A percentile compares a stretch with the other conserved stretches of the same genome.
Conservation (phyloP, 2,113 vertebrate genomes). For the Carassius carassius region DNA sequence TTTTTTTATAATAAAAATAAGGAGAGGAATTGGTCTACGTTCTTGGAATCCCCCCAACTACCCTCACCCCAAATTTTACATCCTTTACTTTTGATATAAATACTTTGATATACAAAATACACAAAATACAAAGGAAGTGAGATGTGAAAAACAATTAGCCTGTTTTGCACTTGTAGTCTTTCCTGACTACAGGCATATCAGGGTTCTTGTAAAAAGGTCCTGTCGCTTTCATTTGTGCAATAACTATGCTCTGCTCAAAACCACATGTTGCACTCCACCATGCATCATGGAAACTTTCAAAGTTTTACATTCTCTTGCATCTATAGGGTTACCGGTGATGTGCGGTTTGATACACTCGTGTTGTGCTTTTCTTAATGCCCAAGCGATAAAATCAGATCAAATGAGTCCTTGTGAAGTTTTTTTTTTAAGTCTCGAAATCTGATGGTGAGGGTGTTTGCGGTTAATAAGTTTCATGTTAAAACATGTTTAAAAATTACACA, state of each 20-base stretch:
- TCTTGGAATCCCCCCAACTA: too few relatives aligned
- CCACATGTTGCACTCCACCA: conserved; percentile 49
- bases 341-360: neutral
- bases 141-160: neutral
- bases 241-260: conserved; percentile 50
- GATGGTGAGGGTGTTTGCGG: neutral
- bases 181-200: neutral
- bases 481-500: neutral
- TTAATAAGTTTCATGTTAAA: neutral
- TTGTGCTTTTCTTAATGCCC: neutral
- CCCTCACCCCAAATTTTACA: neutral
- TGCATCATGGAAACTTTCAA: conserved; percentile 49
- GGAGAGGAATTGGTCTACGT: too few relatives aligned
- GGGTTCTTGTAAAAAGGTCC: conserved; percentile 45
- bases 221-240: conserved; percentile 30
- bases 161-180: neutral
- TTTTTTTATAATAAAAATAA: too few relatives aligned
- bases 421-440: neutral
- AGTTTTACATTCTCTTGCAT: neutral
- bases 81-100: neutral
- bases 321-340: neutral
- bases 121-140: neutral
- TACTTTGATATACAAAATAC: neutral
- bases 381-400: neutral
- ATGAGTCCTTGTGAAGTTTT: neutral